Conservation (phyloP, 23 tunicate genomes). For the Styela plicata region DNA sequence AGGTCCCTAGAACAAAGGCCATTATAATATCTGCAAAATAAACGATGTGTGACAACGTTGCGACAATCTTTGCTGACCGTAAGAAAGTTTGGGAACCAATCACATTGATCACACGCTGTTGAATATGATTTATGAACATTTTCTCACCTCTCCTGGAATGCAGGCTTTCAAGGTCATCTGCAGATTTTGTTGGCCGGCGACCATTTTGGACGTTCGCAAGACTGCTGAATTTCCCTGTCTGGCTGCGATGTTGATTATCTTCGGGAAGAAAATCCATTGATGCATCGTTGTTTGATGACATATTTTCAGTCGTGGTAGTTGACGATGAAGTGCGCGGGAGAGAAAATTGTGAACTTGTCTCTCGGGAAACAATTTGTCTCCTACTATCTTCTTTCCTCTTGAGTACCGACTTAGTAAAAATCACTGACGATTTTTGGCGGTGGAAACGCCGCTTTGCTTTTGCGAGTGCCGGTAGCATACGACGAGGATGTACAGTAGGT, state of each 20-base stretch:
- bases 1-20: too few species aligned
- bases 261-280: not conserved
- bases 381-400: not conserved
- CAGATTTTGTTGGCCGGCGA: not conserved
- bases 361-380: not conserved
- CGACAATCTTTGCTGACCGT: too few species aligned
- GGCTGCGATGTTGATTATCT: not conserved
- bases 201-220: not conserved
- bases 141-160: not conserved
- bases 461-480: constrained; percentile 52
- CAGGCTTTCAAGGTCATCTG: not conserved
- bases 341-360: constrained; percentile 7
- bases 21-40: too few species aligned
- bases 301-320: not conserved
- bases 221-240: not conserved
- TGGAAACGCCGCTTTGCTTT: constrained; percentile 15
- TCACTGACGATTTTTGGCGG: constrained; percentile 3
- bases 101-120: too few species aligned
- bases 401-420: not conserved
- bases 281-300: not conserved
- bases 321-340: not conserved
- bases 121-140: not conserved
- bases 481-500: constrained; percentile 50
- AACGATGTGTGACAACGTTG: too few species aligned
- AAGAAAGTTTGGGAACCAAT: too few species aligned